Evolutionary conservation across 2,888 invertebrate species (phyloP).

Genomic region (Lasioglossum malachurum): DNA sequence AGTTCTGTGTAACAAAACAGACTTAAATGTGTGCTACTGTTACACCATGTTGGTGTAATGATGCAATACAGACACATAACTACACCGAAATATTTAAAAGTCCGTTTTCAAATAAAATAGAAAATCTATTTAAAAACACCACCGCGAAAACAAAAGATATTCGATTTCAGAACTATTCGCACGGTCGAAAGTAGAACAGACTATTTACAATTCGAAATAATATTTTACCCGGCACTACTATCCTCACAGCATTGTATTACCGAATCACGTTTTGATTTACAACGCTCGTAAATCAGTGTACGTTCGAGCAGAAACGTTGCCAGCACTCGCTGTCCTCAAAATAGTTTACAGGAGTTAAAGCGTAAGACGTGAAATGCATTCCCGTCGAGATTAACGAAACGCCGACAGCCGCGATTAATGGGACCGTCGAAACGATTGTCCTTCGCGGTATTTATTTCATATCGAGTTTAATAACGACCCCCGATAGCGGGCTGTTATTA

Average conservation of each 20-base stretch:
- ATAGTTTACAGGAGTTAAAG: constrained; percentile 77
- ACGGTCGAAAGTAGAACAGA: constrained; percentile 1
- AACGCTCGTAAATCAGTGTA: constrained; percentile 74
- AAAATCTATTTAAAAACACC: neutral
- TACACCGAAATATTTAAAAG: neutral
- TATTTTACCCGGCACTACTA: constrained; percentile 12
- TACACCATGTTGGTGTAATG: neutral
- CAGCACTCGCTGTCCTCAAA: constrained; percentile 76
- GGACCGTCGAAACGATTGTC: constrained; percentile 55
- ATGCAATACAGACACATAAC: neutral
- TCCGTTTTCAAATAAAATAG: neutral
- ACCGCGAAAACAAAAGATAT: neutral
- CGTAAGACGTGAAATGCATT: constrained; percentile 67
- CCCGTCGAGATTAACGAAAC: constrained; percentile 72
- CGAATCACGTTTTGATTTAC: constrained; percentile 77
- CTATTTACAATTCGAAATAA: neutral
- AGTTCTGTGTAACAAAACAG: neutral
- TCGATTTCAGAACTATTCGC: neutral
- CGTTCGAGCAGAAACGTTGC: constrained; percentile 75
- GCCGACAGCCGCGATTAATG: constrained; percentile 70
- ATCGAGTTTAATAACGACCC: constrained; percentile 22
- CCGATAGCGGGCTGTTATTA: neutral
- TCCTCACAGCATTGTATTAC: constrained; percentile 73
- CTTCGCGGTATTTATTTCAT: constrained; percentile 41
- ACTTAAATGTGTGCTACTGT: neutral